A percentile compares a stretch with the other conserved stretches of the same genome.
phyloP scores from a whole-genome alignment of 2,888 invertebrate species.

The Lepas anatifera region DNA sequence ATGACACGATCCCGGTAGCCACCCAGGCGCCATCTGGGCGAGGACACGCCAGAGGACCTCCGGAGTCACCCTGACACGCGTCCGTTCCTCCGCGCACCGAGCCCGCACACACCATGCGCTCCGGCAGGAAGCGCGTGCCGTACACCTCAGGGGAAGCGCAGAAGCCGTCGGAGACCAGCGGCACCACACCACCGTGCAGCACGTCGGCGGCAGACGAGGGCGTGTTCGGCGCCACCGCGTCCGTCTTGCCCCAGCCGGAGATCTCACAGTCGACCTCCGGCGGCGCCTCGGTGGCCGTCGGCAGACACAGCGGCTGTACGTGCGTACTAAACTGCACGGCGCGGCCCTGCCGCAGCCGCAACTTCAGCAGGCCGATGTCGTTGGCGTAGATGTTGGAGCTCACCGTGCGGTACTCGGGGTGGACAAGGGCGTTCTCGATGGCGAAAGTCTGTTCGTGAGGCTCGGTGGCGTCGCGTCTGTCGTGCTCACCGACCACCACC shows the following conservation, averaged over 20 bases:
- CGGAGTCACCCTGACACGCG: background rate
- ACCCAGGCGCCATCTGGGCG: background rate
- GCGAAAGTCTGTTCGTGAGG: too few species aligned
- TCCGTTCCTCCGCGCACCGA: background rate
- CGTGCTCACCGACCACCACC: background rate
- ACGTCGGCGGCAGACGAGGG: background rate
- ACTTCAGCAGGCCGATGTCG: background rate
- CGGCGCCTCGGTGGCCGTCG: background rate
- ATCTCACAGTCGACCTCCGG: background rate
- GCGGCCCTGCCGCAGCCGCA: background rate
- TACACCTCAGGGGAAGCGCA: background rate
- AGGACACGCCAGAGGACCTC: background rate
- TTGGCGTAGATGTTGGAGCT: background rate
- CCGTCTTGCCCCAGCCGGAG: constrained; percentile 3
- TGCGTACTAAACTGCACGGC: background rate
- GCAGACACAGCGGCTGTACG: background rate
- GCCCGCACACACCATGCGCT: background rate
- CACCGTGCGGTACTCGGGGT: background rate
- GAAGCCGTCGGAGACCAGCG: background rate
- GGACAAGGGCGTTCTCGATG: background rate
- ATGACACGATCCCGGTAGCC: background rate
- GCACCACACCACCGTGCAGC: background rate
- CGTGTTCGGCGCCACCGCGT: background rate
- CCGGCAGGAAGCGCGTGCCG: background rate
- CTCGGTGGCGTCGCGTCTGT: background rate